Evolutionary conservation across 2,113 vertebrate genomes (phyloP), one percentile per base, ranked within the genome.

Genomic region (Thymallus thymallus): DNA sequence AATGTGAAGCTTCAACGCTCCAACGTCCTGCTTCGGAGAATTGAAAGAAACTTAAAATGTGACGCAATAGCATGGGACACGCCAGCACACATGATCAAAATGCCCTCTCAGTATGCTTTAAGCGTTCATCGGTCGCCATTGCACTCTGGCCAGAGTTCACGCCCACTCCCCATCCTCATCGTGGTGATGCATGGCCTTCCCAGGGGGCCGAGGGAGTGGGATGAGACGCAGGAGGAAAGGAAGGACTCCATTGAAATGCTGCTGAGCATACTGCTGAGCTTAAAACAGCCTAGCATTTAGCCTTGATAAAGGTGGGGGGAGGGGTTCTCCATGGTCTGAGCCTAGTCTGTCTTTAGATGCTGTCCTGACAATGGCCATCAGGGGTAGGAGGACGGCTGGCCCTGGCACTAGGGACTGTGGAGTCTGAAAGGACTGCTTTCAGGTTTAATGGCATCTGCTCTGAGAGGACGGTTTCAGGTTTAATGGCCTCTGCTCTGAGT

Each of bases 391-490:
- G 68, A 24, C 24, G 69, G 23, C 23, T 67, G 45, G 35, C 45
- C 35, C 73, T 79, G 85, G 82, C 73, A 79, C 73, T 61, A 63
- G 55, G 51, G 76, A 70, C 63, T 41, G 23, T 9, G 56, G 51
- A 67, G 56, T 22, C 70, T 76, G 74, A 76, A 82, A 86, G 62
- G 68, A 66, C 66, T 75, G 73, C 71, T 82, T 79, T 80, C 76
- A 77, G 76, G 13, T 22, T 48, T 69, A 74, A 71, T 81, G 69
- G 76, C 76, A 68, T 72, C 74, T 64, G 46, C 64, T 71, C 51
- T 74, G 26, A 26, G 26, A 1, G 26, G 26, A 26, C 26, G 76
- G 13, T 24, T 46, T 71, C n/a, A n/a, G n/a, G n/a, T n/a, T n/a
- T n/a, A n/a, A n/a, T n/a, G n/a, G n/a, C n/a, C n/a, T n/a, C n/a